Percentiles rank a stretch among this genome's conserved stretches.
Conservation (phyloP, 2,113 vertebrate genomes). For the Laticauda laticaudata region DNA sequence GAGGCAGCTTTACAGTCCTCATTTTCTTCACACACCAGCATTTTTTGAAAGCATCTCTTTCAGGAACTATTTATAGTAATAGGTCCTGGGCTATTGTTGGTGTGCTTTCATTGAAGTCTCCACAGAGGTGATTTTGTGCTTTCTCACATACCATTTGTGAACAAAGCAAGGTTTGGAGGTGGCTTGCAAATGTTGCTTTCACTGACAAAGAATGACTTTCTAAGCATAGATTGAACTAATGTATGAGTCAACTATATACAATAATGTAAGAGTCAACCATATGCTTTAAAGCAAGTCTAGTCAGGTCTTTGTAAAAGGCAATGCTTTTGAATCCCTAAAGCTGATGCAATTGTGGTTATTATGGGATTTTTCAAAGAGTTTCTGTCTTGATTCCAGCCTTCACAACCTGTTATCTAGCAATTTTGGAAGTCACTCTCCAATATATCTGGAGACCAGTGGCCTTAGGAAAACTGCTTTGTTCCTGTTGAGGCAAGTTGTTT, state of each 20-base stretch:
- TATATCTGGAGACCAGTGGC: neutral
- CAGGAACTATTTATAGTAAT: slow-evolving; percentile 13
- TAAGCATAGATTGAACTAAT: neutral
- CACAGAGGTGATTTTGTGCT: neutral
- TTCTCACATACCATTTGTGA: neutral
- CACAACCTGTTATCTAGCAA: neutral
- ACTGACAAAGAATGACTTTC: neutral
- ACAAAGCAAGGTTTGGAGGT: neutral
- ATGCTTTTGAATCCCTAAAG: neutral
- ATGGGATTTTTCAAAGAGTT: neutral
- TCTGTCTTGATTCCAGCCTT: neutral
- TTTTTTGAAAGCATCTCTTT: neutral
- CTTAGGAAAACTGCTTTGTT: neutral
- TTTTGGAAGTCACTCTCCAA: neutral
- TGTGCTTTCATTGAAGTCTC: neutral
- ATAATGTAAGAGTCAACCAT: neutral
- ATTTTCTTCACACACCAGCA: neutral
- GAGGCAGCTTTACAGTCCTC: neutral
- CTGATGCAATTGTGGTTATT: neutral
- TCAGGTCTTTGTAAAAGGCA: neutral
- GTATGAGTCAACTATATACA: too few species aligned
- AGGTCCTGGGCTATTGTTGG: neutral
- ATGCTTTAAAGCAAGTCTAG: neutral
- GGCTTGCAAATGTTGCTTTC: neutral
- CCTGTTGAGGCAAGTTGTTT: neutral